Base-by-base conservation (phyloP, 1,140 invertebrate species). In the Calliphora vicina region DNA sequence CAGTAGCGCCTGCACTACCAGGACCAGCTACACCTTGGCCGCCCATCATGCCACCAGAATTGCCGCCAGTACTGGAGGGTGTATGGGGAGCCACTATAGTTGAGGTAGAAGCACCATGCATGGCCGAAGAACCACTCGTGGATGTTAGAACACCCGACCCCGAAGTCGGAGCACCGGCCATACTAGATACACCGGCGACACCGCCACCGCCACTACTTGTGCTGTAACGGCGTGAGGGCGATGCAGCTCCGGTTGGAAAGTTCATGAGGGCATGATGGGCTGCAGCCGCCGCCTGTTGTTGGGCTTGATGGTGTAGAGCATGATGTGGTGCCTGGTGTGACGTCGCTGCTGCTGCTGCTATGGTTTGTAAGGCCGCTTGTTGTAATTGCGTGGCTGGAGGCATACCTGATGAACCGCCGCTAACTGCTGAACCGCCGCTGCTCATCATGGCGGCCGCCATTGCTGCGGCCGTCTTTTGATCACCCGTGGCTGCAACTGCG, bases 191-290 rank as follows among this genome's bases (percentile, higher is more conserved):
- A 8, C 82, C 74, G 61, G 84, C 85, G 83, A 71, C 84, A 25
- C 29, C 35, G 12, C n/a, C 74, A 23, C 74, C 35, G 10, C 27
- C 29, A 84, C 86, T 86, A 67, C 87, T 87, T n/a, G 20, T 84
- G 84, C 88, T 88, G 67, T 85, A 88, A 20, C 87, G 87, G 8
- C 87, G 88, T 50, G 84, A 82, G 3, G 88, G 87, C 76, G 85
- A 78, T 10, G 74, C 84, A 25, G 86, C 78, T 15, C 83, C 29
- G 84, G 85, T 42, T 84, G 61, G 80, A 50, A 80, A 85, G 82
- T 81, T 83, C 74, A 45, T 78, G 25, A 78, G 42, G 35, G 57
- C 57, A 71, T 82, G 80, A 29, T 42, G 43, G 80, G 80, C 80
- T n/a, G n/a, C n/a, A n/a, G n/a, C n/a, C 13, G 76, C 35, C 1